A percentile compares a stretch with the other conserved stretches of the same genome.
Evolutionary conservation across 92 coral and sea anemone species (phyloP).

Genomic region (Parazoanthus darwini): DNA sequence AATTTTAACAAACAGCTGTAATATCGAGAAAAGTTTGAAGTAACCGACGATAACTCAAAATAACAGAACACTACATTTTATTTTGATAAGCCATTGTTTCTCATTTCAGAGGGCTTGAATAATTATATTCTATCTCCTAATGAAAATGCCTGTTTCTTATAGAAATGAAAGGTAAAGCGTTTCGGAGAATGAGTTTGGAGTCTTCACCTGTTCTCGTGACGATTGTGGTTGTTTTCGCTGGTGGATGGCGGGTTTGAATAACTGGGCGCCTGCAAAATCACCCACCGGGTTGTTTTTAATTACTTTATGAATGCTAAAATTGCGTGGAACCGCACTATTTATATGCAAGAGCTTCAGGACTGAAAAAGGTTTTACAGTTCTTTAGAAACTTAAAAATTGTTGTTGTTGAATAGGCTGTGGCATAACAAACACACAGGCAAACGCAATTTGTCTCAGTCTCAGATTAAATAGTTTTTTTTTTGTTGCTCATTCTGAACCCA

Average conservation of each 20-base stretch:
- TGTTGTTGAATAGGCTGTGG: background rate
- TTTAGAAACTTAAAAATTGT: too few species aligned
- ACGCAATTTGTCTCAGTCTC: background rate
- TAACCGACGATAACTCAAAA: background rate
- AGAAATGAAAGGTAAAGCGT: background rate
- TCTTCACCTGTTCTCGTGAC: conserved; percentile 7
- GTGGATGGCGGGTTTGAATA: conserved; percentile 1
- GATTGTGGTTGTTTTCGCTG: background rate
- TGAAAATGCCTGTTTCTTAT: background rate
- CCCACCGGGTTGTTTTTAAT: background rate
- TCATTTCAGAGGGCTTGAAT: background rate
- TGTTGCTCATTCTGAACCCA: too few species aligned
- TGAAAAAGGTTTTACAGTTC: background rate
- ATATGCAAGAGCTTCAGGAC: background rate
- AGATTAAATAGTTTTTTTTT: too few species aligned
- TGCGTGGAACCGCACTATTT: background rate
- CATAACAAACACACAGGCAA: background rate
- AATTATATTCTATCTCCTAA: background rate
- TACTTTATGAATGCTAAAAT: background rate
- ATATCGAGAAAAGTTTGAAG: background rate
- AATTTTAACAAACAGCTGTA: conserved; percentile 5
- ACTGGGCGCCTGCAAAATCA: background rate
- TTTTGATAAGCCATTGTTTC: background rate
- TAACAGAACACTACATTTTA: background rate
- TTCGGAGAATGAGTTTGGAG: background rate